Evolutionary conservation across 2,888 invertebrate species (phyloP).

Genomic region (Eupithecia insigniata): DNA sequence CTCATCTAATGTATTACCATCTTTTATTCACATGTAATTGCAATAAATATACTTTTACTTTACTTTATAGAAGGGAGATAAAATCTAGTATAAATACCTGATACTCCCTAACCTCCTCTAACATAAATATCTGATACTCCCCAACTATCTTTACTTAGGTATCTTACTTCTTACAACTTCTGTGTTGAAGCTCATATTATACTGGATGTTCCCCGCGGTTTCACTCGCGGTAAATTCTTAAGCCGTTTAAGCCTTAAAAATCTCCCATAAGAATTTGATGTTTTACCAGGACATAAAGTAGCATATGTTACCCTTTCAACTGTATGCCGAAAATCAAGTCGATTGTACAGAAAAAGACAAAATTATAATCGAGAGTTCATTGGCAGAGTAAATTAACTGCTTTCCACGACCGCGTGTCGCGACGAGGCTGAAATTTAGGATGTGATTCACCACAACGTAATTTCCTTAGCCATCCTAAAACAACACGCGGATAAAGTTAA

Average conservation of each 20-base stretch:
- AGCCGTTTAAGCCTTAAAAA: no score
- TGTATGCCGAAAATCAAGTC: no score
- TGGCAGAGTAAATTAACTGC: slow-evolving; percentile 5
- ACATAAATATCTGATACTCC: background rate
- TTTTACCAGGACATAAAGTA: no score
- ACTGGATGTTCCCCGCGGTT: no score
- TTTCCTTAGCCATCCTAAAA: slow-evolving; percentile 48
- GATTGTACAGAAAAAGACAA: background rate
- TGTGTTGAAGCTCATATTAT: background rate
- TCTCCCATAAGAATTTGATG: no score
- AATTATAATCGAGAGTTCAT: background rate
- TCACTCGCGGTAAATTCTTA: no score
- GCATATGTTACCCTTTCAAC: no score
- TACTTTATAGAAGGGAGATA: background rate
- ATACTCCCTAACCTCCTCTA: background rate
- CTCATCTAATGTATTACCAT: no score
- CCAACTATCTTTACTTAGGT: background rate
- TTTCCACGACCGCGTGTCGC: slow-evolving; percentile 36
- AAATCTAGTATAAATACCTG: background rate
- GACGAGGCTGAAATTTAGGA: slow-evolving; percentile 47
- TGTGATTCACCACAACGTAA: slow-evolving; percentile 50
- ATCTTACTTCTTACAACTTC: background rate
- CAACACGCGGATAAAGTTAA: slow-evolving; percentile 43
- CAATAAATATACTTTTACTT: no score
- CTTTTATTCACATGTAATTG: no score